Evolutionary conservation across 1,140 invertebrate genomes (phyloP), one percentile per base, ranked within the genome.

Genomic region (Drosophila nannoptera): DNA sequence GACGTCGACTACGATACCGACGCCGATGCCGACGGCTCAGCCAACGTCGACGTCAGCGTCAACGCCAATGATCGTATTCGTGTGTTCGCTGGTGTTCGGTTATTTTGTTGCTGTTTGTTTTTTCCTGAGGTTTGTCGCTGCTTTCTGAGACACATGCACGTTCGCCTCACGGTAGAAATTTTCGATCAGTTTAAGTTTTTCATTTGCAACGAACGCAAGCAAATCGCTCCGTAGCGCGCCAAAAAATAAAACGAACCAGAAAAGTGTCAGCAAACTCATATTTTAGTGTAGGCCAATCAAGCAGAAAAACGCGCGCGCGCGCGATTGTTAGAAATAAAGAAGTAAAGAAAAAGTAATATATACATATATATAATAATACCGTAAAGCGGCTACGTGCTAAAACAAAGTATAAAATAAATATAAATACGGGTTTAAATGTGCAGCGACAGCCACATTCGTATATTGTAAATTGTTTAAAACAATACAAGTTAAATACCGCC

Each of bases 141-240:
- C 50, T 68, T 72, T 72, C 69, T 68, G 69, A 72, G 56, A 60
- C 56, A 48, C 56, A 56, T 68, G 69, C 69, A 72, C 68, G 68
- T 70, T 70, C 68, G 67, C 40, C 38, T 69, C 35, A 70, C 68
- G 75, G 74, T 75, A 77, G 69, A 88, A 80, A 87, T 89, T 75
- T 89, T 80, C 87, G 82, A 88, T 88, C 84, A 89, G 76, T 89
- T 89, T 66, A 77, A 89, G 69, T 89, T 89, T 88, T 81, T 70
- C 78, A 87, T 82, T 88, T 78, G 82, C 75, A 76, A 72, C 82
- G 87, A 89, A 74, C 84, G 78, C 78, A 84, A 84, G 76, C 74
- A 78, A 73, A 52, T 70, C 77, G 69, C 69, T 63, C 61, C 50
- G 58, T 66, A 42, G 61, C 65, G 52, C 56, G 73, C 76, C 40